Conservation (phyloP, 1,140 invertebrate genomes). For the Subanguina moxae region DNA sequence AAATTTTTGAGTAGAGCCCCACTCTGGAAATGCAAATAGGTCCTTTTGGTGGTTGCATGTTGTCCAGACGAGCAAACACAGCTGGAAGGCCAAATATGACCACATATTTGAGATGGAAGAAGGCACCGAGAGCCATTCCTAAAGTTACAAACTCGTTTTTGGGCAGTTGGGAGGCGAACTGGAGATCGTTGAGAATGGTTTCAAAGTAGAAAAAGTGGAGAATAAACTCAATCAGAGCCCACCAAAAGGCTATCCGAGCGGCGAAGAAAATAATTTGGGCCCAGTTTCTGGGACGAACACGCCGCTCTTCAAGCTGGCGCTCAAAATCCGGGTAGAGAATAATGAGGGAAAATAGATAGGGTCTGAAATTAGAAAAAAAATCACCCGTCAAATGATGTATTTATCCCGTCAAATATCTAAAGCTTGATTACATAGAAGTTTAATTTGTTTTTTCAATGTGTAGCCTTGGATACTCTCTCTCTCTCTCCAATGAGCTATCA, state of each 20-base stretch:
- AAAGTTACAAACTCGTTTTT: constrained; percentile 56
- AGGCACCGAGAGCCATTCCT: constrained; percentile 58
- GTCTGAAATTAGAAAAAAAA: constrained; percentile 27
- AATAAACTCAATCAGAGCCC: constrained; percentile 42
- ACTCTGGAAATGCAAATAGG: constrained; percentile 56
- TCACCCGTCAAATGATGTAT: too few species aligned
- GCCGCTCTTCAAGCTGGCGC: constrained; percentile 43
- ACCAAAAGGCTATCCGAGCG: constrained; percentile 54
- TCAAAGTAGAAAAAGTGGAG: constrained; percentile 59
- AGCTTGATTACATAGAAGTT: too few species aligned
- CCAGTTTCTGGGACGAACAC: constrained; percentile 33
- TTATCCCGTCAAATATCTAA: too few species aligned
- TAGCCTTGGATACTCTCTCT: too few species aligned
- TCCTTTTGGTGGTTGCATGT: constrained; percentile 53
- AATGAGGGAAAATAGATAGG: constrained; percentile 55
- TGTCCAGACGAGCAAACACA: constrained; percentile 52
- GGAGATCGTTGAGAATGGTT: constrained; percentile 44
- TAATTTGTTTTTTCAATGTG: too few species aligned
- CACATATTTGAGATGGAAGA: constrained; percentile 59
- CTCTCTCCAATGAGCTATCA: too few species aligned
- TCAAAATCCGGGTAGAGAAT: constrained; percentile 58
- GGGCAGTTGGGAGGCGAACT: constrained; percentile 44
- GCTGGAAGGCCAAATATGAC: constrained; percentile 58
- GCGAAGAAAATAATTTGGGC: constrained; percentile 25
- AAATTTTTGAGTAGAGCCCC: constrained; percentile 57